These are phyloP conservation scores for Taphrorychus bicolor DNA, from an alignment of 2,888 invertebrate species.

Conservation along the genomic window DNA sequence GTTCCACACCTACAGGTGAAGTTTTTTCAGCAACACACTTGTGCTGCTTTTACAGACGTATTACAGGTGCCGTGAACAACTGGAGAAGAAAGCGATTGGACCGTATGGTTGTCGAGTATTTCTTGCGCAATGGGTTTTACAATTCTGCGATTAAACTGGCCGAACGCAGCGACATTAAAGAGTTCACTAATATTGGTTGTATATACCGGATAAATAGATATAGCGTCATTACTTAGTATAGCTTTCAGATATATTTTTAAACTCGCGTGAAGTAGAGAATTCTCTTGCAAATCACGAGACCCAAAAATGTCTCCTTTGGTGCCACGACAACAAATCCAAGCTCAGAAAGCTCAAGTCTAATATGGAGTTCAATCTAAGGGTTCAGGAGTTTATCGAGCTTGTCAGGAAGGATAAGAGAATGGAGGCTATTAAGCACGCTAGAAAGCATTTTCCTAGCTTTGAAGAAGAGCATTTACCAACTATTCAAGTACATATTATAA, in stretches of 20 bases:
- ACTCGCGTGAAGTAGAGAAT: constrained; percentile 85
- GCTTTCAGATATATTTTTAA: constrained; percentile 77
- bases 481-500: constrained; percentile 67
- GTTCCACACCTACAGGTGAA: neutral
- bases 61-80: constrained; percentile 68
- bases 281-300: constrained; percentile 85
- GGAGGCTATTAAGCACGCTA: constrained; percentile 94
- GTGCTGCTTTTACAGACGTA: no score
- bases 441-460: constrained; percentile 88
- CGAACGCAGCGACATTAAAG: constrained; percentile 78
- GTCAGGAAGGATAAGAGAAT: constrained; percentile 71
- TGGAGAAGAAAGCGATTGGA: constrained; percentile 90
- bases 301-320: constrained; percentile 90
- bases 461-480: constrained; percentile 87
- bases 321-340: constrained; percentile 95
- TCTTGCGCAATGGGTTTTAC: constrained; percentile 93
- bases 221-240: neutral
- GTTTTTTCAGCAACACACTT: no score
- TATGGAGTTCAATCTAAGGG: constrained; percentile 92
- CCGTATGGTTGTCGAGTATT: constrained; percentile 96
- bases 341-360: constrained; percentile 91
- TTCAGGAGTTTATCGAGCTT: constrained; percentile 95
- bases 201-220: no score
- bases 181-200: constrained; percentile 93
- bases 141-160: constrained; percentile 90